phyloP scores from a whole-genome alignment of 2,888 invertebrate genomes.

The Luffia ferchaultella region DNA sequence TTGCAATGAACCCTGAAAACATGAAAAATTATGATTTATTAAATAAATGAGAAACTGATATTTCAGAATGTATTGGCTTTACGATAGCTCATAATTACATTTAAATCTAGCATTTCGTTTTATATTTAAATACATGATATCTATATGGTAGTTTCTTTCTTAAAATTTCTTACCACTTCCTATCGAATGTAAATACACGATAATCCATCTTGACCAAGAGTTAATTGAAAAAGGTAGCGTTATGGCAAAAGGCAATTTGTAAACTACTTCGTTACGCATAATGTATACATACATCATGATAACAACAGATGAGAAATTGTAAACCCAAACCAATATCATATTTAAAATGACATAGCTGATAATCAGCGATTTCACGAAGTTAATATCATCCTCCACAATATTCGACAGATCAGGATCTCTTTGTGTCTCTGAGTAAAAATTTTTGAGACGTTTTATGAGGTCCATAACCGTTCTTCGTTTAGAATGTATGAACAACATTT shows the following conservation, averaged over 20 bases:
- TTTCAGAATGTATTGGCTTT: too few species aligned
- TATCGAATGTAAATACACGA: background rate
- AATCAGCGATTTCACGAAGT: slow-evolving; percentile 27
- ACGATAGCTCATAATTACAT: too few species aligned
- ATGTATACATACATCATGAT: slow-evolving; percentile 1
- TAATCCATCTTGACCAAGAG: slow-evolving; percentile 5
- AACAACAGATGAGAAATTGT: slow-evolving; percentile 13
- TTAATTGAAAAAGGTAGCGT: slow-evolving; percentile 1
- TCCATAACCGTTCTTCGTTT: slow-evolving; percentile 3
- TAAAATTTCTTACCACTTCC: background rate
- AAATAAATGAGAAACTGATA: too few species aligned
- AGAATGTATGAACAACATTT: slow-evolving; percentile 3
- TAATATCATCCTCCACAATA: slow-evolving; percentile 19
- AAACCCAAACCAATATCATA: slow-evolving; percentile 33
- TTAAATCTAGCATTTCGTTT: too few species aligned
- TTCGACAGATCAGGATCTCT: background rate
- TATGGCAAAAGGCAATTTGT: slow-evolving; percentile 39
- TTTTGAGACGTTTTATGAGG: slow-evolving; percentile 1
- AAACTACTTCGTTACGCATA: background rate
- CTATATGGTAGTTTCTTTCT: too few species aligned
- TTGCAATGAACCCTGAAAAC: slow-evolving; percentile 38
- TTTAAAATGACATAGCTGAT: slow-evolving; percentile 42
- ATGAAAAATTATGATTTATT: too few species aligned
- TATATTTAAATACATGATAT: too few species aligned
- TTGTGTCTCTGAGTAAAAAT: background rate